Evolutionary conservation across 2,797 vertebrate species (phyloP), one percentile per base, ranked within the genome.

Genomic region (Gymnothorax javanicus): DNA sequence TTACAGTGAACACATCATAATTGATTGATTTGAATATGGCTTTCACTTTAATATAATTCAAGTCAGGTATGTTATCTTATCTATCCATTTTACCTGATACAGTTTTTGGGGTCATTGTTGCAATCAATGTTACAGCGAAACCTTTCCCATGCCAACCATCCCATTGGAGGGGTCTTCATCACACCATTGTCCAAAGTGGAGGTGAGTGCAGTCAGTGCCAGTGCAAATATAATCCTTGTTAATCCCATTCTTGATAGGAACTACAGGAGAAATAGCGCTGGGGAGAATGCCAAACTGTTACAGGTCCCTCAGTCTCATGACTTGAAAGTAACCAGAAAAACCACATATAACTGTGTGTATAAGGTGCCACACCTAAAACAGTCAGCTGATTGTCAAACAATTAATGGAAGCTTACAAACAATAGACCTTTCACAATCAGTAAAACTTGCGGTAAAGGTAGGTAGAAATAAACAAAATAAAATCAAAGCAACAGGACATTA

Each of bases 141-240:
- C 4, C 98, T 95, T 83, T 99, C 98, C 98, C 98, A 99, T 43
- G 98, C 94, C 93, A 99, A 88, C 98, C 98, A 99, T 88, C 98
- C 98, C 98, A 99, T 99, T 3, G 98, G 97, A 23, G 98, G 98
- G 0, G 94, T 97, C 90, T 85, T 94, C 92, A 98, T 96, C 87
- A 98, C 90, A 7, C 98, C 98, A 17, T 99, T 99, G 86, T 99
- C 97, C 86, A 98, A 93, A 57, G 94, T 94, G 1, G 93, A 90
- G 85, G 89, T 84, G 54, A 89, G 88, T 75, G 73, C 75, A 60
- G 88, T 88, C 15, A 96, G 73, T 0, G 84, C 89, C 69, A 95
- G 89, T 0, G 91, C 82, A 0, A 91, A 92, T 0, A 88, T 62
- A 25, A 93, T 83, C 43, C n/a, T 0, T 0, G 86, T 75, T 0